A percentile compares a stretch with the other conserved stretches of the same genome.
Evolutionary conservation across 2,888 invertebrate species (phyloP).

Genomic region (Macrosiphum euphorbiae): DNA sequence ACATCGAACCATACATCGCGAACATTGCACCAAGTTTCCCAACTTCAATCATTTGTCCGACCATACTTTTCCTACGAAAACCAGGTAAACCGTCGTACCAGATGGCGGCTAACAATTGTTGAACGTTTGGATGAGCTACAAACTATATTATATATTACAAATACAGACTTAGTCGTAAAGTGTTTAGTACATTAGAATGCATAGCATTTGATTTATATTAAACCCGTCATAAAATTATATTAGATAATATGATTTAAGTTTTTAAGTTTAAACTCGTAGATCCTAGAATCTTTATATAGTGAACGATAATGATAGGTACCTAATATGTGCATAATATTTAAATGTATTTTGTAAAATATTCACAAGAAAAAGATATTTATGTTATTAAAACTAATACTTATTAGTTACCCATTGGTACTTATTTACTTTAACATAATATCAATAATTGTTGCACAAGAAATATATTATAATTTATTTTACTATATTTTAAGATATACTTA

Average conservation of each 20-base stretch:
- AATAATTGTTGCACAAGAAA: too few relatives aligned
- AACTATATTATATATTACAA: conserved; percentile 76
- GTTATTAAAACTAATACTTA: neutral
- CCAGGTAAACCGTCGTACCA: conserved; percentile 99
- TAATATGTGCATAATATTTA: neutral
- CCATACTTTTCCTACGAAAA: conserved; percentile 91
- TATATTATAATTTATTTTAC: too few relatives aligned
- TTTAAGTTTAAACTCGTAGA: neutral
- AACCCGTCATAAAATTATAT: neutral
- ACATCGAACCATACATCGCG: conserved; percentile 91
- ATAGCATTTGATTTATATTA: neutral
- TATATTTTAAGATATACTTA: too few relatives aligned
- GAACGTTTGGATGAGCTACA: conserved; percentile 97
- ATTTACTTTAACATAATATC: too few relatives aligned
- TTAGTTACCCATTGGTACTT: too few relatives aligned
- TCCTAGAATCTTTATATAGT: neutral
- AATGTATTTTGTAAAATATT: neutral
- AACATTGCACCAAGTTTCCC: conserved; percentile 91
- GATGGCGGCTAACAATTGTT: conserved; percentile 93
- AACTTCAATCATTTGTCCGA: conserved; percentile 89
- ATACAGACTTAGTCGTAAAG: neutral
- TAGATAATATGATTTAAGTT: neutral
- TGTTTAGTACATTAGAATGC: neutral
- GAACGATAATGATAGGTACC: too few relatives aligned
- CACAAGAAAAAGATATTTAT: neutral